phyloP scores from a whole-genome alignment of 2,113 vertebrate species.

The Macheiramphus alcinus region DNA sequence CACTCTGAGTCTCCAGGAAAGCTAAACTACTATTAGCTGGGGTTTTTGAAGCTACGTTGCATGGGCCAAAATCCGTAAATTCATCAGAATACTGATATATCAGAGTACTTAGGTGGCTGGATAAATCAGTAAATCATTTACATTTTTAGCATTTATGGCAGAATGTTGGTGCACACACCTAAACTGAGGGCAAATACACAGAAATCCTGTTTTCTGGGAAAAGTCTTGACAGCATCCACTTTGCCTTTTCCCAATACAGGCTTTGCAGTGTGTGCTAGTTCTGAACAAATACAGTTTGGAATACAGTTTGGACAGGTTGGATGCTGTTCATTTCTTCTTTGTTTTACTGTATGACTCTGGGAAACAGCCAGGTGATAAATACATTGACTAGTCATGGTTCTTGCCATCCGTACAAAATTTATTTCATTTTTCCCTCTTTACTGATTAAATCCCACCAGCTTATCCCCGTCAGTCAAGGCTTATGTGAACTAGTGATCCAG shows the following conservation, averaged over 20 bases:
- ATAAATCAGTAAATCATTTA: not conserved
- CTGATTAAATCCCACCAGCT: conserved; percentile 60
- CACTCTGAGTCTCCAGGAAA: not conserved
- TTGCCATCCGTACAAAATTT: conserved; percentile 49
- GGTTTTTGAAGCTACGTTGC: not conserved
- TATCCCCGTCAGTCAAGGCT: conserved; percentile 49
- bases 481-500: conserved; percentile 53
- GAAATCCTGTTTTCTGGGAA: not conserved
- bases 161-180: not conserved
- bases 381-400: conserved; percentile 55
- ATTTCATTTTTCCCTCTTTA: conserved; percentile 49
- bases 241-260: conserved; percentile 15
- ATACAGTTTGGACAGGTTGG: conserved; percentile 36
- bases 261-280: conserved; percentile 49
- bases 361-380: conserved; percentile 59
- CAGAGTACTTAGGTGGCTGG: not conserved
- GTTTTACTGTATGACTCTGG: conserved; percentile 37
- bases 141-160: not conserved
- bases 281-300: conserved; percentile 47
- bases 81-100: not conserved
- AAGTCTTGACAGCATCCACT: not conserved
- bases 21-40: not conserved
- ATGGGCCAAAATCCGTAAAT: not conserved
- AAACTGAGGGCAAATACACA: not conserved
- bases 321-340: conserved; percentile 62